These are phyloP conservation scores for Scrobipalpa costella DNA, from an alignment of 2,888 invertebrate genomes.

Conservation along the genomic window DNA sequence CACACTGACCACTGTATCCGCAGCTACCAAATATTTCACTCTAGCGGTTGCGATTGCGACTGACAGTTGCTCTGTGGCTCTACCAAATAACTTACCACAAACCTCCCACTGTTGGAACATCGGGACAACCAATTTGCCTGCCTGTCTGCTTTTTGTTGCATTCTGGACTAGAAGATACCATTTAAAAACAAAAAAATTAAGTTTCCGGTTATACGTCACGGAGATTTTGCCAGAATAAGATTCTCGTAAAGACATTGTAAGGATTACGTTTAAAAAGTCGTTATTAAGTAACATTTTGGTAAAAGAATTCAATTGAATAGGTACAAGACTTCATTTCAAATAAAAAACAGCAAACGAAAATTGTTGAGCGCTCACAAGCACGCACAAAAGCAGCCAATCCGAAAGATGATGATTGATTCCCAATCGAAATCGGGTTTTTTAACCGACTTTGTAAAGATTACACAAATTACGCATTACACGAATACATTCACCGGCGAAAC, in stretches of 20 bases:
- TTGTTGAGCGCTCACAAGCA: neutral
- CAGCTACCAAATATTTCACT: slow-evolving; percentile 72
- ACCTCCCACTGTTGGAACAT: slow-evolving; percentile 24
- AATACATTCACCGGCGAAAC: slow-evolving; percentile 25
- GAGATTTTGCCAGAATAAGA: too few species aligned
- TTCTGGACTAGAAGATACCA: too few species aligned
- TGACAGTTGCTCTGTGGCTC: too few species aligned
- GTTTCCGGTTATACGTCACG: too few species aligned
- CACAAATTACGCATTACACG: slow-evolving; percentile 32
- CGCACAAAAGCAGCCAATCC: slow-evolving; percentile 33
- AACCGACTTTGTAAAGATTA: slow-evolving; percentile 28
- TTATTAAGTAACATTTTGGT: too few species aligned
- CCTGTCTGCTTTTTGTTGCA: neutral
- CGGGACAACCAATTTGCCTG: slow-evolving; percentile 16
- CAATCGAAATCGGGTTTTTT: slow-evolving; percentile 27
- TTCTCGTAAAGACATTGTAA: too few species aligned
- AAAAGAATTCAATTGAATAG: too few species aligned
- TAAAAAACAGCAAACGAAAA: slow-evolving; percentile 18
- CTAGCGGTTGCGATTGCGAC: slow-evolving; percentile 48
- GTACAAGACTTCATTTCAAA: too few species aligned
- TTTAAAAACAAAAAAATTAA: too few species aligned
- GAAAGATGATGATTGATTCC: slow-evolving; percentile 36
- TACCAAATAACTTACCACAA: slow-evolving; percentile 54
- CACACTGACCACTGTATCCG: slow-evolving; percentile 27
- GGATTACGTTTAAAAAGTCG: too few species aligned